Base-by-base conservation (phyloP, 2,797 vertebrate genomes). In the Carapus acus region DNA sequence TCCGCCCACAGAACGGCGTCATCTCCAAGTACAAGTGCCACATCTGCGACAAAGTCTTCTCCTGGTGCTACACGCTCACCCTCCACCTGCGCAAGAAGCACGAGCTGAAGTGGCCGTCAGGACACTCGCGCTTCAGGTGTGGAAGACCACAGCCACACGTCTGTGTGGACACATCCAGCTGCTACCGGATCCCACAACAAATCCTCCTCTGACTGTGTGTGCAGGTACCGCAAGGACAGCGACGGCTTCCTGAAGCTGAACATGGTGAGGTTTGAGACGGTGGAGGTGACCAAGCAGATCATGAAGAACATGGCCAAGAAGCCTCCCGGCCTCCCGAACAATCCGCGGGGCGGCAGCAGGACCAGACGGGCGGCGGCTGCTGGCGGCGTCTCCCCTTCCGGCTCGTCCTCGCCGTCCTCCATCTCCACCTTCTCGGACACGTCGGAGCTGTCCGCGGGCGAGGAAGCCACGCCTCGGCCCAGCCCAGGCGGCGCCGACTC, bases 281-380 rank as follows among this genome's bases (percentile, higher is more conserved):
- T 90, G 17, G 90, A 91, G 65, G 89, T 91, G 42, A 90, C 89
- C 0, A 86, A 90, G 64, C 86, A 90, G 78, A 85, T 91, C 64
- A 90, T 91, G 77, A 90, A 90, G 80, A 90, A 90, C 86, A 90
- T 91, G 89, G 87, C 79, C 33, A 88, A 84, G 60, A 90, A 87
- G 57, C 84, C 82, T 0, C 77, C 66, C 65, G 78, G 75, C 14
- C 73, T 73, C 9, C 83, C 81, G 36, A 88, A 86, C 53, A 73
- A 68, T 43, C 74, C 43, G 1, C 73, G 74, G 8, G 71, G 63
- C 7, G 67, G 69, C 49, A 49, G 67, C 42, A 74, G 63, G 40
- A 72, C 65, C 42, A 84, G 82, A 54, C 78, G 67, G 24, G 43
- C 74, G 0, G 42, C 61, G 1, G 43, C 31, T 22, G 15, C 67